Evolutionary conservation across 2,888 invertebrate species (phyloP).

Genomic region (Trachelus troglodyta): DNA sequence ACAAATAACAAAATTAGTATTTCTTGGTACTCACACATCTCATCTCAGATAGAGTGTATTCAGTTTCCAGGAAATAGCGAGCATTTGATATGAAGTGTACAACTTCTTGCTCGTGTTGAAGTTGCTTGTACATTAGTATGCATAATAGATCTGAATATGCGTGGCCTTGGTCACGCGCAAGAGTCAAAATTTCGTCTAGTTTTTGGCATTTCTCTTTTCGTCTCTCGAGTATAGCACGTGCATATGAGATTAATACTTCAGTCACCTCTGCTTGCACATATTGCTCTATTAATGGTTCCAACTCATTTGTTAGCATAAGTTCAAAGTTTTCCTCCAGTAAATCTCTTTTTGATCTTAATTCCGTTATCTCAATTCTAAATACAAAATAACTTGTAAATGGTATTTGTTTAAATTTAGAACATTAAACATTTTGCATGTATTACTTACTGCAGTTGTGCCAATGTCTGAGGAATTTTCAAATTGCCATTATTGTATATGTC

Average conservation of each 20-base stretch:
- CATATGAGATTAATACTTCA: slow-evolving; percentile 49
- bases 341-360: slow-evolving; percentile 47
- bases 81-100: slow-evolving; percentile 52
- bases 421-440: neutral
- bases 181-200: slow-evolving; percentile 42
- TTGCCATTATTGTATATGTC: slow-evolving; percentile 41
- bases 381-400: neutral
- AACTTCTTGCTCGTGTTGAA: slow-evolving; percentile 46
- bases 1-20: neutral
- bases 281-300: slow-evolving; percentile 41
- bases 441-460: slow-evolving; percentile 41
- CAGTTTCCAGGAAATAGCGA: slow-evolving; percentile 52
- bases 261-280: slow-evolving; percentile 45
- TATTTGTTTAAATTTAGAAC: neutral
- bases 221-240: slow-evolving; percentile 40
- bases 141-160: slow-evolving; percentile 54
- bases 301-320: slow-evolving; percentile 43
- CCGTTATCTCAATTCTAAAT: slow-evolving; percentile 48
- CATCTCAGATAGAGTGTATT: slow-evolving; percentile 49
- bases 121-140: slow-evolving; percentile 56
- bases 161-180: slow-evolving; percentile 54
- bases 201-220: slow-evolving; percentile 42
- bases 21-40: slow-evolving; percentile 49
- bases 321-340: slow-evolving; percentile 51
- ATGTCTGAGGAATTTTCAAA: slow-evolving; percentile 38